These are phyloP conservation scores for Hirudo medicinalis DNA, from an alignment of 1,140 invertebrate genomes.

Conservation along the genomic window DNA sequence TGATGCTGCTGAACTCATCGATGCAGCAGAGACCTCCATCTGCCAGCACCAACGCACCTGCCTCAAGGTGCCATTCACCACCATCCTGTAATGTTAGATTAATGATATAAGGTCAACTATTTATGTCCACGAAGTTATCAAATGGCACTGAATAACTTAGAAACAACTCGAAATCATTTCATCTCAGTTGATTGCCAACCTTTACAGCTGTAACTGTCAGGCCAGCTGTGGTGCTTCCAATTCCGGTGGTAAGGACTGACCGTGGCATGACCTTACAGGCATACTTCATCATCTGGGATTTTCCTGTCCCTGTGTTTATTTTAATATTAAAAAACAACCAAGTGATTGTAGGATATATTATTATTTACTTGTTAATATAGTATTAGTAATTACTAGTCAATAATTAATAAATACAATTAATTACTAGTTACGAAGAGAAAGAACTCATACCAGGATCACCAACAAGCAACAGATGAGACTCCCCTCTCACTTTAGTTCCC, in stretches of 20 bases:
- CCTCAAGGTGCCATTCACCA: slow-evolving; percentile 80
- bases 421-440: too few relatives aligned
- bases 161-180: too few relatives aligned
- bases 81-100: slow-evolving; percentile 54
- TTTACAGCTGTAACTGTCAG: slow-evolving; percentile 72
- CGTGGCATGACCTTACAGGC: slow-evolving; percentile 58
- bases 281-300: slow-evolving; percentile 71
- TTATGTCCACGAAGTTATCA: too few relatives aligned
- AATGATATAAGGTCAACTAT: slow-evolving; percentile 28
- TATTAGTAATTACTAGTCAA: not conserved
- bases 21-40: slow-evolving; percentile 97
- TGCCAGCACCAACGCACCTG: slow-evolving; percentile 87
- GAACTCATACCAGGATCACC: slow-evolving; percentile 62
- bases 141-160: too few relatives aligned
- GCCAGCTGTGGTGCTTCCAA: slow-evolving; percentile 70
- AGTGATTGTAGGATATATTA: not conserved
- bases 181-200: slow-evolving; percentile 40
- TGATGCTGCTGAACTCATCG: slow-evolving; percentile 99
- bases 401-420: too few relatives aligned
- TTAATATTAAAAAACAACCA: not conserved
- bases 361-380: not conserved
- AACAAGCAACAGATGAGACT: slow-evolving; percentile 71
- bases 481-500: slow-evolving; percentile 52
- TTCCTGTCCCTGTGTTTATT: slow-evolving; percentile 51
- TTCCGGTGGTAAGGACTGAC: slow-evolving; percentile 70